Conservation (phyloP, 2,113 vertebrate genomes). For the Prunella fulvescens region DNA sequence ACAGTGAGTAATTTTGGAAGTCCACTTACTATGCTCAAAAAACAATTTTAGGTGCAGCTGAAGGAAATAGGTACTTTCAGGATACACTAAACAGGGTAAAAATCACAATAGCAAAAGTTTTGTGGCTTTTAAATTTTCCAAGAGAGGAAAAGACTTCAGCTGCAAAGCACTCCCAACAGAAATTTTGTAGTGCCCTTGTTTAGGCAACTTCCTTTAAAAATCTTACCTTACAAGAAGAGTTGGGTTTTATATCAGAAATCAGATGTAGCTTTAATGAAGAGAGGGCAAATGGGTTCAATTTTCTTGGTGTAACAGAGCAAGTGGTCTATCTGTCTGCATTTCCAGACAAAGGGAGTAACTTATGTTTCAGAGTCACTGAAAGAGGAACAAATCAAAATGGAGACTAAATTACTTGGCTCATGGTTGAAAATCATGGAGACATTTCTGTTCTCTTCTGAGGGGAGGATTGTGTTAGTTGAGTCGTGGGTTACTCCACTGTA, state of each 20-base stretch:
- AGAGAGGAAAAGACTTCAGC: not conserved
- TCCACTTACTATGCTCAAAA: not conserved
- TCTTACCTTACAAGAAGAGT: not conserved
- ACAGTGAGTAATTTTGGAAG: not conserved
- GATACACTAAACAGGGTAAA: not conserved
- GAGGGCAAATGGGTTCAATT: not conserved
- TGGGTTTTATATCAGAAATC: not conserved
- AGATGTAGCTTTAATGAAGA: not conserved
- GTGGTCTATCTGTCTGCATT: not conserved
- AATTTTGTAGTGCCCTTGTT: not conserved
- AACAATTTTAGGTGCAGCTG: not conserved
- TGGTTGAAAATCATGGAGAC: not conserved
- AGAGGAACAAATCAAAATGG: not conserved
- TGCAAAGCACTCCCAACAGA: not conserved
- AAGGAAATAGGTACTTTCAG: not conserved
- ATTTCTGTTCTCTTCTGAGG: not conserved
- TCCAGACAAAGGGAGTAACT: not conserved
- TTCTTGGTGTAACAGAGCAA: not conserved
- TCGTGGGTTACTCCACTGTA: not conserved
- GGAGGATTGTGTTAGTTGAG: not conserved
- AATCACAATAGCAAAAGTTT: not conserved
- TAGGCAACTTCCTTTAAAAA: not conserved
- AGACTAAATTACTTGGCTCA: not conserved
- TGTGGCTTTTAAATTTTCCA: not conserved
- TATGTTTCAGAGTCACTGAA: not conserved